Conservation (phyloP, 2,797 vertebrate species). For the Chrysocyon brachyurus region DNA sequence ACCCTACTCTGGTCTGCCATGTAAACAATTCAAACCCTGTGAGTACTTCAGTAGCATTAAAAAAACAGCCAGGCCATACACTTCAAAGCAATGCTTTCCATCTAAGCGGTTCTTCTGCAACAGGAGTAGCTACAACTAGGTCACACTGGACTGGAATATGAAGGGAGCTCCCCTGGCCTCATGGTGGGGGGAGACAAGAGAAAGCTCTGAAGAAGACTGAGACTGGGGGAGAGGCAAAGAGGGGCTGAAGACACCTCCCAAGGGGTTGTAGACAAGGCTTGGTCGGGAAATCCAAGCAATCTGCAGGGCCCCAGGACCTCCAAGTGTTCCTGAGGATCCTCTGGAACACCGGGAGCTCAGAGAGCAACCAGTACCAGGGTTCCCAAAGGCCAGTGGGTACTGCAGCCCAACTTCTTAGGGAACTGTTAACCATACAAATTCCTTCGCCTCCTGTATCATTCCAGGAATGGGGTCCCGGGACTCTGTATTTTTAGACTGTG, state of each 20-base stretch:
- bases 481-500: not conserved
- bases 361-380: not conserved
- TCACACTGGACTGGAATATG: conserved; percentile 31
- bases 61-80: not conserved
- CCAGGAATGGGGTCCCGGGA: not conserved
- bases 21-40: conserved; percentile 62
- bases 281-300: not conserved
- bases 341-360: not conserved
- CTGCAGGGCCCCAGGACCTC: not conserved
- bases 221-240: not conserved
- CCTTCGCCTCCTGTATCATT: not conserved
- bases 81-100: not conserved
- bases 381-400: not conserved
- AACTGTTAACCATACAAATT: not conserved
- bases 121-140: not conserved
- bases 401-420: not conserved
- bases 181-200: not conserved
- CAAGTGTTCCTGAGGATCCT: not conserved
- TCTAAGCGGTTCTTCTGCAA: conserved; percentile 42
- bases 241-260: not conserved
- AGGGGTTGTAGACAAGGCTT: not conserved
- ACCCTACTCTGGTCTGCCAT: not conserved
- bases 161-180: not conserved
- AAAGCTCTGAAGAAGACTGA: not conserved
- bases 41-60: not conserved